Evolutionary conservation across 1,140 invertebrate species (phyloP).

Genomic region (Rhizoglyphus robini): DNA sequence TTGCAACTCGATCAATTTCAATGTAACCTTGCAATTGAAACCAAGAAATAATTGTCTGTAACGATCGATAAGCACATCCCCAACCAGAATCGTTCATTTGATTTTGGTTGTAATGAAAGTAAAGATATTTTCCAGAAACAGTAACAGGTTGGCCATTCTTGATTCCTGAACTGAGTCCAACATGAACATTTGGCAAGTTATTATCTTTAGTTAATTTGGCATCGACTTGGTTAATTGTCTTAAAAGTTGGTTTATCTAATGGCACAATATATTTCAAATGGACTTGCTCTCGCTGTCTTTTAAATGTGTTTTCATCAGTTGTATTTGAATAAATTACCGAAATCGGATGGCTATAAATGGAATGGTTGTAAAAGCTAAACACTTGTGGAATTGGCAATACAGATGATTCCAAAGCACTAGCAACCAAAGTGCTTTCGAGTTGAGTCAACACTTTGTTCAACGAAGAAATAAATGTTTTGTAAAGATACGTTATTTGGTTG

Average conservation of each 20-base stretch:
- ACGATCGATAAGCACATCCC: conserved; percentile 96
- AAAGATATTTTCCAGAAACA: conserved; percentile 73
- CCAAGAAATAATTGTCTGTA: conserved; percentile 96
- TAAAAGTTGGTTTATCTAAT: conserved; percentile 51
- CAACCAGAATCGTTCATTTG: conserved; percentile 88
- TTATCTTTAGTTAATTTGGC: conserved; percentile 40
- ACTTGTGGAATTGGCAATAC: conserved; percentile 3
- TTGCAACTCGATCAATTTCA: conserved; percentile 51
- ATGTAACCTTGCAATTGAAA: conserved; percentile 85
- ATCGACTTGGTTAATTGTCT: conserved; percentile 27
- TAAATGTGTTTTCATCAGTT: conserved; percentile 32
- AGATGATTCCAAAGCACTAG: background rate
- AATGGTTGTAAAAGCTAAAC: conserved; percentile 1
- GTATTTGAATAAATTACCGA: conserved; percentile 11
- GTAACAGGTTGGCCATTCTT: conserved; percentile 30
- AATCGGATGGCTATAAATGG: background rate
- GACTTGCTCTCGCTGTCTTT: conserved; percentile 42
- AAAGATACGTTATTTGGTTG: background rate
- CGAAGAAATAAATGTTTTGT: background rate
- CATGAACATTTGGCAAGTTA: conserved; percentile 57
- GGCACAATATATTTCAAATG: conserved; percentile 55
- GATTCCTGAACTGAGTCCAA: conserved; percentile 35
- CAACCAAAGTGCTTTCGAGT: background rate
- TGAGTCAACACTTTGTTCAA: background rate
- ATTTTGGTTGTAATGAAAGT: conserved; percentile 96